Evolutionary conservation across 2,888 invertebrate genomes (phyloP).

Genomic region (Hirudinaria manillensis): DNA sequence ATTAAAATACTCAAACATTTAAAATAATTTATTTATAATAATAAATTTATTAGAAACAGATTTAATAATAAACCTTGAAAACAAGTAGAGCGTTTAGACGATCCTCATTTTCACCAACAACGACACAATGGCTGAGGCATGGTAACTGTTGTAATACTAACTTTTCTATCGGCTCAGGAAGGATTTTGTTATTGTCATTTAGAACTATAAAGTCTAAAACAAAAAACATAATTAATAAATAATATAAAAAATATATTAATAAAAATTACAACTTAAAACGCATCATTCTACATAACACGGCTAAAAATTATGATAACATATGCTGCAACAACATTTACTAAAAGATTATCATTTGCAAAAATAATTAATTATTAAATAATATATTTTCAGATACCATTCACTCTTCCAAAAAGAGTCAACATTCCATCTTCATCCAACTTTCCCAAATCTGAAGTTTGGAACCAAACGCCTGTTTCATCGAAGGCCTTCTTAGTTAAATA

Average conservation of each 20-base stretch:
- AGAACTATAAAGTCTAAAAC: conserved; percentile 76
- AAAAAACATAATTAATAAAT: too few relatives aligned
- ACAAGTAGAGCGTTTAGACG: conserved; percentile 65
- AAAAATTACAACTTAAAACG: too few relatives aligned
- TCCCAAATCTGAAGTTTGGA: conserved; percentile 82
- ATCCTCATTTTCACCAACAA: conserved; percentile 80
- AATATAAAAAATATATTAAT: too few relatives aligned
- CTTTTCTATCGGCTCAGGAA: conserved; percentile 81
- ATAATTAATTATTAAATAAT: neutral
- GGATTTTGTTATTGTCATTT: conserved; percentile 82
- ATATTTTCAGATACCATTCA: conserved; percentile 51
- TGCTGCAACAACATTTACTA: too few relatives aligned
- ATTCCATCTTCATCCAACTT: conserved; percentile 69
- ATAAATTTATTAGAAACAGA: too few relatives aligned
- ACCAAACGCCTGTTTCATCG: conserved; percentile 75
- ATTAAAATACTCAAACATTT: neutral
- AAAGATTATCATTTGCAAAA: neutral
- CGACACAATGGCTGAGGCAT: conserved; percentile 71
- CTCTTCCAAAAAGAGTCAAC: conserved; percentile 68
- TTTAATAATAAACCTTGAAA: neutral
- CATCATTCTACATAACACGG: too few relatives aligned
- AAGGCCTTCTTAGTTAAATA: conserved; percentile 71
- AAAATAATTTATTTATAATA: too few relatives aligned
- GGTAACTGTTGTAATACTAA: conserved; percentile 70
- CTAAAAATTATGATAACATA: too few relatives aligned